Evolutionary conservation across 2,113 vertebrate genomes (phyloP).

Genomic region (Aphelocoma coerulescens): DNA sequence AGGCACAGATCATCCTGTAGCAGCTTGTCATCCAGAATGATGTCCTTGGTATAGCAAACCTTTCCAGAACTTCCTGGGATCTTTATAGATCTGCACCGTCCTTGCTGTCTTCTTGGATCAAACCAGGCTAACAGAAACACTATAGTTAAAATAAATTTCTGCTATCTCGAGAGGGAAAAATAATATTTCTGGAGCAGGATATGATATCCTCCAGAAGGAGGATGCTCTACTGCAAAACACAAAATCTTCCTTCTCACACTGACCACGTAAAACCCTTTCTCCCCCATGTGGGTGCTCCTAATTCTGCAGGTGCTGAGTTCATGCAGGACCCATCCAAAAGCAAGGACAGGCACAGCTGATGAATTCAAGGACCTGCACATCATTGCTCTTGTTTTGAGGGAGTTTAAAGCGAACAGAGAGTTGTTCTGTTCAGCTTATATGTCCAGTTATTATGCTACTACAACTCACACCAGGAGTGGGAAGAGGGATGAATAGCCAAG

Average conservation of each 20-base stretch:
- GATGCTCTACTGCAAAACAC: background rate
- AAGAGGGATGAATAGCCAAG: accelerated
- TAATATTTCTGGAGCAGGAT: background rate
- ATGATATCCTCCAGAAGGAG: background rate
- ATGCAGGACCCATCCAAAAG: background rate
- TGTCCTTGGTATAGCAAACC: background rate
- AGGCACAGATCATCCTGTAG: background rate
- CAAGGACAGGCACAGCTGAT: background rate
- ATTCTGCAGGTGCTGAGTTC: background rate
- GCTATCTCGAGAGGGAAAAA: background rate
- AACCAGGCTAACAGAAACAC: background rate
- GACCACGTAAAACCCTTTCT: background rate
- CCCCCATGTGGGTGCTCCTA: background rate
- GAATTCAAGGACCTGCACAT: background rate
- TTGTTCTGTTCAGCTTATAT: background rate
- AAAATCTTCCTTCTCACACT: background rate
- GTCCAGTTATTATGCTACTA: background rate
- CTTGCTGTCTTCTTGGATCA: background rate
- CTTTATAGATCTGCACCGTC: background rate
- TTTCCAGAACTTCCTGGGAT: background rate
- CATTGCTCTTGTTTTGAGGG: background rate
- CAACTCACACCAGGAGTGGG: accelerated
- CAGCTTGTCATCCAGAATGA: background rate
- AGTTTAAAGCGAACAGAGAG: background rate
- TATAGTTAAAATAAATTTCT: background rate